phyloP scores from a whole-genome alignment of 2,888 invertebrate species.

The Acronicta alni region DNA sequence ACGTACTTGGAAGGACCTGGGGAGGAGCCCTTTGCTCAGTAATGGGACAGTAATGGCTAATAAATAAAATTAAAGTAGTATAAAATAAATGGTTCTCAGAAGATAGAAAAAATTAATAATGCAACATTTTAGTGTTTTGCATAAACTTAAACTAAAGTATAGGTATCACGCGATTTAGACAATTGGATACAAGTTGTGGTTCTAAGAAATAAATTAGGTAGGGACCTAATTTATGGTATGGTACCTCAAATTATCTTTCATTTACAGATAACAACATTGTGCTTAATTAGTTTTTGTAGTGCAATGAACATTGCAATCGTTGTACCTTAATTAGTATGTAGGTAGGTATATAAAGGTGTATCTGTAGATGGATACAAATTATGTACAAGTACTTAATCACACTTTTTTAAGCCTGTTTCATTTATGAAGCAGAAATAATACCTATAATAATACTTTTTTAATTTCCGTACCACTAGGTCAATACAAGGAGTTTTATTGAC shows the following conservation, averaged over 20 bases:
- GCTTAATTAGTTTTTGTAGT: background rate
- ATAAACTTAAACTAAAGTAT: background rate
- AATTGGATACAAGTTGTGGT: constrained; percentile 3
- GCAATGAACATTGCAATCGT: background rate
- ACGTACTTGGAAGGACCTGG: too few relatives aligned
- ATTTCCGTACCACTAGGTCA: too few relatives aligned
- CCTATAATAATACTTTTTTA: too few relatives aligned
- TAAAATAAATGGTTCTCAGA: background rate
- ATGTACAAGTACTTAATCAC: background rate
- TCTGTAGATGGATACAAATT: background rate
- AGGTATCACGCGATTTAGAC: constrained; percentile 13
- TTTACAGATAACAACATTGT: background rate
- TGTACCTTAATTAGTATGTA: background rate
- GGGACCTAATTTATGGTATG: too few relatives aligned
- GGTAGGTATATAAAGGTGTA: background rate
- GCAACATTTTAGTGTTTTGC: constrained; percentile 14
- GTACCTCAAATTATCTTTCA: background rate
- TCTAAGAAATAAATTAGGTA: constrained; percentile 22
- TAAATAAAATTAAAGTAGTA: too few relatives aligned
- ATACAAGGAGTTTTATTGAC: too few relatives aligned
- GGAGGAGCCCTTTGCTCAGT: too few relatives aligned
- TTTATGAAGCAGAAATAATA: too few relatives aligned
- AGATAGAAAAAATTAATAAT: constrained; percentile 10
- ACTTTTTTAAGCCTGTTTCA: too few relatives aligned
- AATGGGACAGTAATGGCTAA: too few relatives aligned